Base-by-base conservation (phyloP, 2,797 vertebrate species). In the Eleutherodactylus coqui region DNA sequence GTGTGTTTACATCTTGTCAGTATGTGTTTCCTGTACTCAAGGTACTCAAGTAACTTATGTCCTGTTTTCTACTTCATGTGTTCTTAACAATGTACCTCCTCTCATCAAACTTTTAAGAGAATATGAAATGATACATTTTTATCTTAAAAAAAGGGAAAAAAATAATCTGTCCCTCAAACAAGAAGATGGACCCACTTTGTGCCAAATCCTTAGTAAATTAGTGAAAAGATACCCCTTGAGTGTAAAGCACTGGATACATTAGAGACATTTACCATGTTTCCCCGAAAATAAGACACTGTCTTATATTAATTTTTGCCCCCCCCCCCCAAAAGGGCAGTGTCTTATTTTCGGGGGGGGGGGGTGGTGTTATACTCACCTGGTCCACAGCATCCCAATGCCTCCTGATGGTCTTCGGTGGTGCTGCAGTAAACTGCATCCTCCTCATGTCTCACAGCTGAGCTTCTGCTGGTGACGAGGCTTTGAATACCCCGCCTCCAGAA, bases 1-100 rank as follows among this genome's bases (percentile, higher is more conserved):
- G 2, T 27, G 34, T 85, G 87, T 82, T 62, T 85, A 53, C 58
- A 79, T 88, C 64, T 86, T 16, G 55, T 55, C 84, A 79, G 43
- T 64, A 73, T 6, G 60, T 14, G 24, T 34, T 70, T 79, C 11
- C n/a, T 32, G 29, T 5, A 0, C 75, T 83, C 38, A 45, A 60
- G 11, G 24, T 1, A 51, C 21, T 79, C 78, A 87, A 80, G 49
- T 17, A 32, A 13, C 45, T 27, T 1, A 0, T 2, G 0, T 62
- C 78, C 88, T 73, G 13, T 16, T 88, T 41, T 3, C 60, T 7
- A 10, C 55, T 2, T 0, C 13, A 85, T 36, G 78, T 43, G 19
- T 64, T 53, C 60, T 24, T 9, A 58, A 70, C 34, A 77, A 86
- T 43, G 43, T 69, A 36, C 27, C 60, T 82, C 41, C 36, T 70